Percentiles rank a stretch among this genome's conserved stretches.
These are phyloP conservation scores for Camarhynchus parvulus DNA, from an alignment of 2,113 vertebrate species.

Conservation along the genomic window DNA sequence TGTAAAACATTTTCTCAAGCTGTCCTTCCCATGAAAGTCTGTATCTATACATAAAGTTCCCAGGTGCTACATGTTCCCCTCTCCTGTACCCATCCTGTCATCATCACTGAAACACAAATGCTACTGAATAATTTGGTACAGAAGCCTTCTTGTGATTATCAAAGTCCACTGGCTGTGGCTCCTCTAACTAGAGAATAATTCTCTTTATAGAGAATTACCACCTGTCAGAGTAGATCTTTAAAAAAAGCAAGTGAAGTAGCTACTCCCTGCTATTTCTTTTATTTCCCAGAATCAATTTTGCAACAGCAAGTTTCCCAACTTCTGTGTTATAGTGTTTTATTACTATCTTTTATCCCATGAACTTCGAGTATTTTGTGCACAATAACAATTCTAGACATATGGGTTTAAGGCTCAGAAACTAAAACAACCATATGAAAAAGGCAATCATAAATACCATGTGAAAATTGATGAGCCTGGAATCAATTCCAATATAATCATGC, in stretches of 20 bases:
- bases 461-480: not conserved
- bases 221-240: not conserved
- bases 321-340: not conserved
- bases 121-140: not conserved
- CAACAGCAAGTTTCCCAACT: not conserved
- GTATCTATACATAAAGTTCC: not conserved
- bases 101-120: not conserved
- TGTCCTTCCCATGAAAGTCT: not conserved
- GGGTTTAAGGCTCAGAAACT: not conserved
- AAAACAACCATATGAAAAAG: not conserved
- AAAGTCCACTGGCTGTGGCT: not conserved
- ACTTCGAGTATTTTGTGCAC: not conserved
- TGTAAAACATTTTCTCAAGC: not conserved
- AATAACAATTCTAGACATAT: not conserved
- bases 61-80: not conserved
- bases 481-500: not conserved
- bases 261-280: not conserved
- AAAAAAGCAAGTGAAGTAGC: not conserved
- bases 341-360: not conserved
- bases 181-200: not conserved
- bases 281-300: not conserved
- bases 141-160: not conserved
- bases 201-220: not conserved
- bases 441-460: not conserved
- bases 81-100: not conserved